Conservation (phyloP, 2,113 vertebrate species). For the Ploceus nigricollis region DNA sequence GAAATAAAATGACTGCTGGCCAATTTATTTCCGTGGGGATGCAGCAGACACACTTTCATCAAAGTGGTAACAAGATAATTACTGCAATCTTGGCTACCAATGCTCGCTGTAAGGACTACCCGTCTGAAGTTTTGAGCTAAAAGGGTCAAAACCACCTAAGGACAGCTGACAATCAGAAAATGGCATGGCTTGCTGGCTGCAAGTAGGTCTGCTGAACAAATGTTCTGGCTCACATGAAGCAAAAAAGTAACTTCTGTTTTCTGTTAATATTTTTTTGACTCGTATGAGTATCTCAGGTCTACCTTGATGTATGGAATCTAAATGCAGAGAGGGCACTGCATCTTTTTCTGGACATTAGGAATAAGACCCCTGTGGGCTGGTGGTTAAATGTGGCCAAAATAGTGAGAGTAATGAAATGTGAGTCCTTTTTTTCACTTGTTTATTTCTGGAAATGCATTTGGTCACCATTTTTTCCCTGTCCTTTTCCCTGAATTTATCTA, state of each 20-base stretch:
- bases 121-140: background rate
- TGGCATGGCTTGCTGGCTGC: background rate
- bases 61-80: slow-evolving; percentile 2
- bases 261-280: background rate
- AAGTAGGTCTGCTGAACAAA: background rate
- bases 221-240: background rate
- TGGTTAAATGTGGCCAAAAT: background rate
- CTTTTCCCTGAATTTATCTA: background rate
- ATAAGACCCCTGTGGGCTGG: background rate
- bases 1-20: background rate
- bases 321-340: background rate
- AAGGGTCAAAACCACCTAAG: background rate
- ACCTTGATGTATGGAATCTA: background rate
- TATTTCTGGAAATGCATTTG: slow-evolving; percentile 32
- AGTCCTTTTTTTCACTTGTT: background rate
- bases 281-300: background rate
- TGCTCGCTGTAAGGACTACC: background rate
- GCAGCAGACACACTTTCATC: background rate
- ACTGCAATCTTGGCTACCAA: background rate
- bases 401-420: background rate
- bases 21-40: background rate
- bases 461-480: background rate
- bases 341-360: background rate
- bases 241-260: background rate
- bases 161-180: background rate